A percentile compares a stretch with the other conserved stretches of the same genome.
Evolutionary conservation across 2,113 vertebrate species (phyloP).

Genomic region (Xyliphius kryptos): DNA sequence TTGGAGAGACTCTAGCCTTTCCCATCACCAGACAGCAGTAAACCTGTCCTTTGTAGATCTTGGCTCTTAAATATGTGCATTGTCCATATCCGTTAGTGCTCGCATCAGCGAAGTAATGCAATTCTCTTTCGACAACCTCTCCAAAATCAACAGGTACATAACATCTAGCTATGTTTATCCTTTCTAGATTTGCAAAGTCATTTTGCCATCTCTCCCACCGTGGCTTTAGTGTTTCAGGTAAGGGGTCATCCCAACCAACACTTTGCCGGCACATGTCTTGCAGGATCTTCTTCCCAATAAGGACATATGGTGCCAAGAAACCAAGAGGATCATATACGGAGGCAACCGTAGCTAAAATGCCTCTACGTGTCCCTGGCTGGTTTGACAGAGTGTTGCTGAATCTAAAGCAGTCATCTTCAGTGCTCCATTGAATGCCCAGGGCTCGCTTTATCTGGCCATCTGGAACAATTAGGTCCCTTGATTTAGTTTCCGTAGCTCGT

Average conservation of each 20-base stretch:
- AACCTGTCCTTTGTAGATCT: background rate
- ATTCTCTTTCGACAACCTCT: background rate
- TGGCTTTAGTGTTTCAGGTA: background rate
- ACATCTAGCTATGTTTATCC: slow-evolving; percentile 11
- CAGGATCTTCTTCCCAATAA: slow-evolving; percentile 2
- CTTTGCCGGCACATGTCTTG: too few species aligned
- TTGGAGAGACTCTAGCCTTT: background rate
- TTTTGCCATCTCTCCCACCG: slow-evolving; percentile 3
- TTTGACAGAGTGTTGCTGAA: background rate
- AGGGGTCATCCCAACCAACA: background rate
- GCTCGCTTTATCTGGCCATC: too few species aligned
- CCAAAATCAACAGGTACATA: too few species aligned
- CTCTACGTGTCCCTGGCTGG: background rate
- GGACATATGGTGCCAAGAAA: background rate
- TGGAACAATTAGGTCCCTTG: too few species aligned
- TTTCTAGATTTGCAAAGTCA: too few species aligned
- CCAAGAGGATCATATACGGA: slow-evolving; percentile 14
- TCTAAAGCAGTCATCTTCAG: background rate
- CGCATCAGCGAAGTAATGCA: slow-evolving; percentile 14
- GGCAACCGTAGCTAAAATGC: slow-evolving; percentile 8
- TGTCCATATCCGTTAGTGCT: slow-evolving; percentile 12
- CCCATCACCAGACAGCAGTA: background rate
- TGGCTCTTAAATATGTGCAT: slow-evolving; percentile 8
- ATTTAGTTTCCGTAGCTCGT: background rate
- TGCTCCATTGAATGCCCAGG: too few species aligned